These are phyloP conservation scores for Lampris incognitus DNA, from an alignment of 2,113 vertebrate species.

Conservation along the genomic window DNA sequence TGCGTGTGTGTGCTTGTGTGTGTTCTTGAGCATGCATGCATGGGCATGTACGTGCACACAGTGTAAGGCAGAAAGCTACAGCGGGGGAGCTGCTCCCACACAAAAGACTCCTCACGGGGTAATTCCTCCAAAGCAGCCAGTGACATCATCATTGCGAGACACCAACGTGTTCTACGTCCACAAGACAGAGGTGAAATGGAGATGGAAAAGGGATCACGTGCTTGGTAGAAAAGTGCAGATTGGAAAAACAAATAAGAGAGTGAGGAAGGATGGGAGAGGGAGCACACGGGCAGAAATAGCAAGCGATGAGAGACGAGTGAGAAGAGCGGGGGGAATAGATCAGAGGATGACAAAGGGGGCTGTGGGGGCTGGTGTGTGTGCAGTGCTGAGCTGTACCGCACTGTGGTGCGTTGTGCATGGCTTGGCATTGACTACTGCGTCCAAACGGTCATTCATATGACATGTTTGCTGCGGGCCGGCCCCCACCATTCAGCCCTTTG, in stretches of 20 bases:
- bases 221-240: constrained; percentile 52
- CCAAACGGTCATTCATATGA: constrained; percentile 82
- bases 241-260: constrained; percentile 26
- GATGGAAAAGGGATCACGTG: constrained; percentile 61
- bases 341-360: constrained; percentile 59
- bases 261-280: constrained; percentile 26
- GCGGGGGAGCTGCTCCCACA: constrained; percentile 63
- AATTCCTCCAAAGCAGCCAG: constrained; percentile 64
- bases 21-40: constrained; percentile 15
- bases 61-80: constrained; percentile 51
- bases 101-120: constrained; percentile 69
- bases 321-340: constrained; percentile 42
- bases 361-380: constrained; percentile 46
- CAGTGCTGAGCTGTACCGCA: constrained; percentile 17
- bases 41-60: constrained; percentile 25
- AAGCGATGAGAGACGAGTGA: constrained; percentile 34
- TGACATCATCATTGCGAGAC: constrained; percentile 81
- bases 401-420: constrained; percentile 61
- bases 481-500: constrained; percentile 83
- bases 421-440: constrained; percentile 68
- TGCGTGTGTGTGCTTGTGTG: constrained; percentile 13
- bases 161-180: constrained; percentile 73
- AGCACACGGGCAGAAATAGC: background rate
- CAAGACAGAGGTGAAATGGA: constrained; percentile 74
- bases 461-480: constrained; percentile 83